Evolutionary conservation across 2,888 invertebrate genomes (phyloP).

Genomic region (Lissocephala sabroskyi): DNA sequence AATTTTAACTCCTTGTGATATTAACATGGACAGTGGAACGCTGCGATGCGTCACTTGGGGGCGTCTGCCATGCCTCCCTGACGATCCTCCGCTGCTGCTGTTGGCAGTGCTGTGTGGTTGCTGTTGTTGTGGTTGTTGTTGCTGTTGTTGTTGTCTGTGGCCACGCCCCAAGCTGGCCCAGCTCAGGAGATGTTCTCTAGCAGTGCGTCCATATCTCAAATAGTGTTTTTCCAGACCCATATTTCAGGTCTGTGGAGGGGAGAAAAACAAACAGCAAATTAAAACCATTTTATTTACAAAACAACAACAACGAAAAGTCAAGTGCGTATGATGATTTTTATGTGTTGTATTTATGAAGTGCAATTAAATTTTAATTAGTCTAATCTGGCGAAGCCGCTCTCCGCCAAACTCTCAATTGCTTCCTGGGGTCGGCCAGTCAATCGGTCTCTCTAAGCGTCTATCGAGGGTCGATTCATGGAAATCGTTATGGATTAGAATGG

Average conservation of each 20-base stretch:
- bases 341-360: conserved; percentile 28
- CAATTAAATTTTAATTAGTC: conserved; percentile 33
- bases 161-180: conserved; percentile 68
- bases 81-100: conserved; percentile 26
- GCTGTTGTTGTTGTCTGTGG: conserved; percentile 28
- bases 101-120: conserved; percentile 14
- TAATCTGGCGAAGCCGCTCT: conserved; percentile 16
- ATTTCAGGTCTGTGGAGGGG: conserved; percentile 58
- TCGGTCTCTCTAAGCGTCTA: conserved; percentile 12
- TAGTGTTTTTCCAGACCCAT: conserved; percentile 86
- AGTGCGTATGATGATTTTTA: conserved; percentile 14
- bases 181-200: conserved; percentile 82
- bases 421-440: conserved; percentile 35
- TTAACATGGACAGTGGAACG: conserved; percentile 84
- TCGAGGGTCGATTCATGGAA: conserved; percentile 7
- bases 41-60: conserved; percentile 71
- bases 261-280: conserved; percentile 19
- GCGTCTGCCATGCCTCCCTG: conserved; percentile 25
- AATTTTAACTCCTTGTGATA: conserved; percentile 83
- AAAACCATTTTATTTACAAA: conserved; percentile 8
- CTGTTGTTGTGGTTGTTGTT: conserved; percentile 28
- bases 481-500: no score
- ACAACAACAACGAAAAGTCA: conserved; percentile 5
- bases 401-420: conserved; percentile 5
- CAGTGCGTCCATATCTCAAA: conserved; percentile 82